Evolutionary conservation across 2,797 vertebrate genomes (phyloP), one percentile per base, ranked within the genome.

Genomic region (Lophotriccus pileatus): DNA sequence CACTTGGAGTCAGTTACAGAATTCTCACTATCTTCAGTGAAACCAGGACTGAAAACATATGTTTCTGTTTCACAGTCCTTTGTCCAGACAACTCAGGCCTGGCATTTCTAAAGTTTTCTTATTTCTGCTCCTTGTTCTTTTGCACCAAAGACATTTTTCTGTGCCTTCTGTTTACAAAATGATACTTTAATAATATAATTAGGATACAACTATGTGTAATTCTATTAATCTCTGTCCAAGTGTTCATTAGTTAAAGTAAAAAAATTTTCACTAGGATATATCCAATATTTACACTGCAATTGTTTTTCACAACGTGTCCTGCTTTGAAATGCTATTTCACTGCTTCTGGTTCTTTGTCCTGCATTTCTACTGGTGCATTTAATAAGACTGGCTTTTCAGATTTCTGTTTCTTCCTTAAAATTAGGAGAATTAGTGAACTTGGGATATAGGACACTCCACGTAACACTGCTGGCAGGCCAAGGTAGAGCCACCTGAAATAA

Each of bases 401-500:
- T 67, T 85, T 87, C 37, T 28, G 2, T 70, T 84, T 72, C 76
- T 94, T 97, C 89, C 60, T 96, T 89, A 98, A 95, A 79, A 94
- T 79, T 36, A 94, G 34, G 43, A 98, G 87, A 58, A 97, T 43
- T n/a, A 96, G 18, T 34, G 93, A 73, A 37, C 97, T 94, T n/a
- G 97, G 97, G 58, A 98, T 93, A 69, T 94, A 97, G 39, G 96
- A 97, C 18, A 69, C 30, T 34, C 70, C 96, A 49, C 95, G 94
- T 66, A 98, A 47, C n/a, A 82, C 9, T 49, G 84, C 77, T 41
- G 96, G 91, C 32, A 98, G 52, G 28, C 95, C 94, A n/a, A 97
- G 90, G n/a, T 94, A 97, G 10, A 96, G 30, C 84, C 81, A 82
- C 76, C 97, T 98, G 94, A 82, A 97, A 96, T 39, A 91, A 88